These are phyloP conservation scores for Eupithecia centaureata DNA, from an alignment of 2,888 invertebrate species.

Conservation along the genomic window DNA sequence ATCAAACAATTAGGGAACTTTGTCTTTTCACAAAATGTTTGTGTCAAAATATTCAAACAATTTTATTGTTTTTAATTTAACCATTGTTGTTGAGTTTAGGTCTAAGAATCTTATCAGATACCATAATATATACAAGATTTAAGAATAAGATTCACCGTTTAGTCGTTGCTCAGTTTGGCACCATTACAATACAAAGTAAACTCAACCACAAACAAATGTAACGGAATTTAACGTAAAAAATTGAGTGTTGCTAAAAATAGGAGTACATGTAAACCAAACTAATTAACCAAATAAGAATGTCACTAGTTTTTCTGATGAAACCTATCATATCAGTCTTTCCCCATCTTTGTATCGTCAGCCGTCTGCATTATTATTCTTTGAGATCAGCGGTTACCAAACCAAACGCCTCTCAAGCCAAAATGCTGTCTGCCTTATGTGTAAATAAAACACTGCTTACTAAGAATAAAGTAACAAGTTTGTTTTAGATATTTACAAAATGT, in stretches of 20 bases:
- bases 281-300: neutral
- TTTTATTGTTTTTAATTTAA: no score
- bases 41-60: no score
- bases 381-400: neutral
- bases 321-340: slow-evolving; percentile 13
- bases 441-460: slow-evolving; percentile 32
- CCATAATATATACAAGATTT: neutral
- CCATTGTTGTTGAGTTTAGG: no score
- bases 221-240: neutral
- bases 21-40: no score
- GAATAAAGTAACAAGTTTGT: slow-evolving; percentile 19
- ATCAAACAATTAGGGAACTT: no score
- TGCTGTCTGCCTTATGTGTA: slow-evolving; percentile 10
- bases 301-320: neutral
- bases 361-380: neutral
- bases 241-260: neutral
- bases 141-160: neutral
- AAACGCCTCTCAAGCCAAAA: neutral
- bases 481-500: slow-evolving; percentile 37
- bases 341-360: neutral
- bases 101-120: neutral
- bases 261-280: neutral
- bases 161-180: slow-evolving; percentile 8
- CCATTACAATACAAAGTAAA: slow-evolving; percentile 4
- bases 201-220: neutral